phyloP scores from a whole-genome alignment of 2,113 vertebrate species.

The Trematomus loennbergii region DNA sequence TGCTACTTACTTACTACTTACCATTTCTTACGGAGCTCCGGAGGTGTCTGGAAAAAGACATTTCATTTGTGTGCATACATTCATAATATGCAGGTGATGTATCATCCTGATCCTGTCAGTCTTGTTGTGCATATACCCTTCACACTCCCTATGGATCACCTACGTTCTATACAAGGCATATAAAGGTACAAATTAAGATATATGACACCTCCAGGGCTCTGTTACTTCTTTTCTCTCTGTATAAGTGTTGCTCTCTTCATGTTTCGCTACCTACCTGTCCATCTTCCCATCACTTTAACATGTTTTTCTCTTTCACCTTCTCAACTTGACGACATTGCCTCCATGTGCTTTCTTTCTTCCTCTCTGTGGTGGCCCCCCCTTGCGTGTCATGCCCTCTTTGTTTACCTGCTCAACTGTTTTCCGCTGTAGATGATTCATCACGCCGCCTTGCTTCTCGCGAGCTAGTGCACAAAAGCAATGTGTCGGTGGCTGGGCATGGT shows the following conservation, averaged over 20 bases:
- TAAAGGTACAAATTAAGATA: too few relatives aligned
- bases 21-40: constrained; percentile 10
- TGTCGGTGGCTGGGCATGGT: constrained; percentile 89
- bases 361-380: constrained; percentile 81
- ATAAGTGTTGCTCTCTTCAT: constrained; percentile 20
- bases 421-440: constrained; percentile 95
- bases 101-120: neutral
- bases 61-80: neutral
- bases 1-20: constrained; percentile 29
- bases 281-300: constrained; percentile 24
- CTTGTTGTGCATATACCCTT: neutral
- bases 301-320: constrained; percentile 22
- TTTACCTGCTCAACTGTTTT: constrained; percentile 96
- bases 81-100: neutral
- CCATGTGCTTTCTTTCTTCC: constrained; percentile 56
- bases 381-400: constrained; percentile 89
- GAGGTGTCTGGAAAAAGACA: constrained; percentile 8
- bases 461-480: constrained; percentile 94
- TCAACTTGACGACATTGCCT: constrained; percentile 42
- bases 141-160: neutral
- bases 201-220: constrained; percentile 17
- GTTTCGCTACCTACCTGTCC: constrained; percentile 24
- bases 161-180: neutral
- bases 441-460: constrained; percentile 97
- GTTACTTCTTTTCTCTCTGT: neutral